phyloP scores from a whole-genome alignment of 2,797 vertebrate species.

The Arnoldichthys spilopterus region DNA sequence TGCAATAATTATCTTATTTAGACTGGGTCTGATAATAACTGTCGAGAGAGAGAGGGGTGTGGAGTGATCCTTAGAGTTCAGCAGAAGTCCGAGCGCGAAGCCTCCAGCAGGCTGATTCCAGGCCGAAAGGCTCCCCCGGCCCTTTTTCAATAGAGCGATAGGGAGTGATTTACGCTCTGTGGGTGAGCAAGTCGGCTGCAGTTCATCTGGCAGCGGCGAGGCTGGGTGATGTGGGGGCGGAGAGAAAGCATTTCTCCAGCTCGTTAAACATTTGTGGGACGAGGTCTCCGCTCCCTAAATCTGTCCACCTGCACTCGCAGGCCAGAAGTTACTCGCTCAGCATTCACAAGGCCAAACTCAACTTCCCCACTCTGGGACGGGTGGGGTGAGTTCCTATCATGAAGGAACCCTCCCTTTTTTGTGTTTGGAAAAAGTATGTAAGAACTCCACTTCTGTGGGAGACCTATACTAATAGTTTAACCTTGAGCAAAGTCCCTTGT shows the following conservation, averaged over 20 bases:
- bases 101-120: constrained; percentile 10
- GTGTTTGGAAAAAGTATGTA: constrained; percentile 25
- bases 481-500: constrained; percentile 1
- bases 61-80: constrained; percentile 33
- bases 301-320: constrained; percentile 57
- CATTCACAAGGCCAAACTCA: constrained; percentile 27
- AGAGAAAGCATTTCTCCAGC: constrained; percentile 54
- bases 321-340: constrained; percentile 51
- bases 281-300: constrained; percentile 57
- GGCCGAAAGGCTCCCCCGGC: constrained; percentile 41
- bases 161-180: constrained; percentile 57
- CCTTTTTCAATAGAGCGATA: constrained; percentile 37
- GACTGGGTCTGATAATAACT: constrained; percentile 40
- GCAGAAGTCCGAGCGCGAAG: constrained; percentile 1
- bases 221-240: constrained; percentile 42
- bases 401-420: constrained; percentile 21
- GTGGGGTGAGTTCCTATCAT: constrained; percentile 27
- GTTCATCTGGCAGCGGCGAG: constrained; percentile 50
- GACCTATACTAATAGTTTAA: constrained; percentile 6
- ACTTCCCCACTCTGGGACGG: constrained; percentile 20
- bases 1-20: constrained; percentile 44
- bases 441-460: neutral
- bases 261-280: constrained; percentile 63
- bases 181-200: constrained; percentile 53
- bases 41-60: constrained; percentile 38